Percentiles rank a stretch among this genome's conserved stretches.
phyloP scores from a whole-genome alignment of 1,140 invertebrate genomes.

The Drosophila pandora region DNA sequence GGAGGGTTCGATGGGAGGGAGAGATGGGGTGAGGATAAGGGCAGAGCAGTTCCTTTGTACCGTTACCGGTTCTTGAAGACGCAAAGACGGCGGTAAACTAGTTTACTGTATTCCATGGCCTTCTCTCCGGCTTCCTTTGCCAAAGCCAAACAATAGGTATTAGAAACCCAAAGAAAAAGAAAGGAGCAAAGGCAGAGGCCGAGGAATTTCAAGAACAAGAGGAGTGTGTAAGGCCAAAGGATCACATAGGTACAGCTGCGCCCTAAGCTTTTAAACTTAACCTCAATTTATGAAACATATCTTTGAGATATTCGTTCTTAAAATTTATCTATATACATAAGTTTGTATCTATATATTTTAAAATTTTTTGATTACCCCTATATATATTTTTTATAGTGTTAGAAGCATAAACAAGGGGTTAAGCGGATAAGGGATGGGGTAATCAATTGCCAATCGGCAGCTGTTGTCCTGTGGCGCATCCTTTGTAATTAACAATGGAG shows the following conservation, averaged over 20 bases:
- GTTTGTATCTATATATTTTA: no score
- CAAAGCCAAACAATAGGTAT: conserved; percentile 69
- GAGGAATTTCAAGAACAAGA: conserved; percentile 3
- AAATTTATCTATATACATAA: no score
- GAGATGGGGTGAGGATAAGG: conserved; percentile 2
- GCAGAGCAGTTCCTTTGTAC: conserved; percentile 39
- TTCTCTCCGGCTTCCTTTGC: conserved; percentile 33
- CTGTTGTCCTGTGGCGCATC: conserved; percentile 75
- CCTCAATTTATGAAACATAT: background rate
- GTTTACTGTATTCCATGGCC: conserved; percentile 59
- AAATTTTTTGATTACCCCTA: no score
- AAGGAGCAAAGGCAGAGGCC: background rate
- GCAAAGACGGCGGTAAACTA: conserved; percentile 67
- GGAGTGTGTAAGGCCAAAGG: conserved; percentile 27
- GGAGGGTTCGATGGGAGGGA: background rate
- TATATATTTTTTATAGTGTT: background rate
- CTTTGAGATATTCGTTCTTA: background rate
- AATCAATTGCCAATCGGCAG: conserved; percentile 72
- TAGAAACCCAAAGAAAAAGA: conserved; percentile 35
- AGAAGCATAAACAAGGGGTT: conserved; percentile 5
- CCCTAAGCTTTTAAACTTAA: conserved; percentile 28
- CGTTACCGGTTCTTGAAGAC: conserved; percentile 74
- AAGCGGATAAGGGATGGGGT: conserved; percentile 17
- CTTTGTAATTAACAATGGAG: conserved; percentile 65
- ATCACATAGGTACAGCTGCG: conserved; percentile 50